A percentile compares a stretch with the other conserved stretches of the same genome.
These are phyloP conservation scores for Archaeoteleia sp. DNA, from an alignment of 2,888 invertebrate genomes.

Conservation along the genomic window DNA sequence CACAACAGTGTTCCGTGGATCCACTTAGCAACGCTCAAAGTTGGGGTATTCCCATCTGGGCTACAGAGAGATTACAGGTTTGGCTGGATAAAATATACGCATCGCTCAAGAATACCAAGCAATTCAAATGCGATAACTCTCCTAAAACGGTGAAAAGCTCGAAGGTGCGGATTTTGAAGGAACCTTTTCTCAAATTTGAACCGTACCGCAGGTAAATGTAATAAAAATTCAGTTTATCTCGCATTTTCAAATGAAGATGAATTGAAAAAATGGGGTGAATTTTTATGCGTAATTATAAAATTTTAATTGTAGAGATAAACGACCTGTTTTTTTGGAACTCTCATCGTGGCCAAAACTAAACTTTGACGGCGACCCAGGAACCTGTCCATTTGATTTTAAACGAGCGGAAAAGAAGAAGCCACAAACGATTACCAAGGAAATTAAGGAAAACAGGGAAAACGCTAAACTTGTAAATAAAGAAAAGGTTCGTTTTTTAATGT, in stretches of 20 bases:
- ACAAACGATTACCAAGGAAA: constrained; percentile 57
- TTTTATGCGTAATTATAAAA: too few species aligned
- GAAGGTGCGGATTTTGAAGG: constrained; percentile 80
- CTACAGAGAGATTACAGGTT: constrained; percentile 75
- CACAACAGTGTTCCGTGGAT: constrained; percentile 75
- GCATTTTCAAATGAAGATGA: neutral
- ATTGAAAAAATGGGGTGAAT: neutral
- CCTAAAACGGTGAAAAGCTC: constrained; percentile 57
- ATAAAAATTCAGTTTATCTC: too few species aligned
- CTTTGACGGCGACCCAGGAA: constrained; percentile 73
- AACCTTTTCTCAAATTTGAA: constrained; percentile 85
- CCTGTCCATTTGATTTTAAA: constrained; percentile 72
- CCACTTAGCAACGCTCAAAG: constrained; percentile 77
- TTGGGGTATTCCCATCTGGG: constrained; percentile 77
- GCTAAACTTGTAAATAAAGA: constrained; percentile 59
- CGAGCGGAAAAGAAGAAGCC: constrained; percentile 60
- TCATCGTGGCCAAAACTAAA: constrained; percentile 80
- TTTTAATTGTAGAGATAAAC: constrained; percentile 74
- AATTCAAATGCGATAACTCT: constrained; percentile 57
- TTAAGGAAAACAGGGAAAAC: constrained; percentile 66
- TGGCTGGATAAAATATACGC: constrained; percentile 81
- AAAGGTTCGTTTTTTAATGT: constrained; percentile 61
- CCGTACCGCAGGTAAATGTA: constrained; percentile 82
- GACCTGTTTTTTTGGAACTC: constrained; percentile 81
- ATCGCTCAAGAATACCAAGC: constrained; percentile 74